Evolutionary conservation across 2,888 invertebrate genomes (phyloP), one percentile per base, ranked within the genome.

Genomic region (Ametastegia equiseti): DNA sequence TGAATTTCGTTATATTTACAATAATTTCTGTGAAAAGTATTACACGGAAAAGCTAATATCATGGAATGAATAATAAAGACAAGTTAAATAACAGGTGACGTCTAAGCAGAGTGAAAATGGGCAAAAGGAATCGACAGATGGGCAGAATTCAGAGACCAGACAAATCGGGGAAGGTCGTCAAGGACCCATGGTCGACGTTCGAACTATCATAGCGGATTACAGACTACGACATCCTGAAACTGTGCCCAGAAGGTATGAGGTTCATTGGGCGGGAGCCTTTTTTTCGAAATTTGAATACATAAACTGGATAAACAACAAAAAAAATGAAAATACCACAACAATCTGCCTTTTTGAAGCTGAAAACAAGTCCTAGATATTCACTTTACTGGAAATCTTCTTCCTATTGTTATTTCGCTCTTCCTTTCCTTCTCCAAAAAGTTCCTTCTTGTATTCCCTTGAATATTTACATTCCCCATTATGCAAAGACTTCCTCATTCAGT

Each of bases 151-250:
- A 6, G 93, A 93, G 90, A 94, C 94, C 84, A 94, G 95, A 15
- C 94, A 94, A 81, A 91, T 95, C 81, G 93, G 94, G 0, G 94
- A 94, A 92, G 96, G 96, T 0, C 93, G 95, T 0, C 96, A 96
- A 88, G 95, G 96, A 0, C 95, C 96, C 0, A 95, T 96, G n/a
- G 94, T 96, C 82, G 96, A 97, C 89, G 97, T 97, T 0, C 95
- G 96, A 89, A 96, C 96, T 4, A 96, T 97, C 81, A 96, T 96
- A 87, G 96, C 96, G 0, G 97, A 97, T 89, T 96, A 96, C 88
- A 94, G 96, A 84, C 95, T 96, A 84, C 93, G 95, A 84, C 96
- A 96, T 91, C 96, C 96, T 0, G 96, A 97, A 84, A 92, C 94
- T 4, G 94, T 95, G 0, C 96, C 96, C 0, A 92, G 96, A 85